Evolutionary conservation across 2,113 vertebrate species (phyloP), one percentile per base, ranked within the genome.

Genomic region (Megaceryle maxima): DNA sequence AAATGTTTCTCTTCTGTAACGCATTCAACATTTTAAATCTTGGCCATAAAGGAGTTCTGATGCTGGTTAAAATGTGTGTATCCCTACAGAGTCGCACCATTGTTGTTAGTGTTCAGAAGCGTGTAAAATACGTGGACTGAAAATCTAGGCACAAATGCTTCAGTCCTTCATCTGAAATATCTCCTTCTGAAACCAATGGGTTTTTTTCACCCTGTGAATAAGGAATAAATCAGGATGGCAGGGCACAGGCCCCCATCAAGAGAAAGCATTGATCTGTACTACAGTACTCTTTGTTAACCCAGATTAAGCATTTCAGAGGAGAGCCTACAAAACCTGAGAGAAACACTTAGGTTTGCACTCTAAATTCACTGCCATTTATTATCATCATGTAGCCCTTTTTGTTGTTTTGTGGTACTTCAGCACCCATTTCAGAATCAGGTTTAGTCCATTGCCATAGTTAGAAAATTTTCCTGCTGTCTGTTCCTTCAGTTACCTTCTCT

Each of bases 21-120:
- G 78, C 78, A 95, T 95, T 95, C 96, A 94, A 53, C 78, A 62
- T 92, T 94, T 96, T 76, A 93, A 96, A 87, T 95, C 88, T 91
- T 91, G 63, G 37, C 51, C 87, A 95, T 94, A 95, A 87, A 93
- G 84, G 92, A 87, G 94, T 89, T 95, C 94, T 94, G 96, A 79
- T 92, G 91, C 94, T 89, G 91, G 63, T 85, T 96, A 85, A 95
- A 95, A 94, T 91, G 87, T 2, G 0, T 83, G 74, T 92, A 57
- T 92, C 86, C 81, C 17, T 70, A 82, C 92, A 92, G 94, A 94
- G 92, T 91, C 66, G 73, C 66, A 51, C 87, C 87, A 79, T 91
- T 89, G 81, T 94, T 87, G 70, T 51, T 76, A 14, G 74, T 13
- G 1, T 91, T 89, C 67, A 94, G 46, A 89, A 91, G 91, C 56